A percentile compares a stretch with the other conserved stretches of the same genome.
Evolutionary conservation across 2,113 vertebrate genomes (phyloP).

Genomic region (Paratilapia polleni): DNA sequence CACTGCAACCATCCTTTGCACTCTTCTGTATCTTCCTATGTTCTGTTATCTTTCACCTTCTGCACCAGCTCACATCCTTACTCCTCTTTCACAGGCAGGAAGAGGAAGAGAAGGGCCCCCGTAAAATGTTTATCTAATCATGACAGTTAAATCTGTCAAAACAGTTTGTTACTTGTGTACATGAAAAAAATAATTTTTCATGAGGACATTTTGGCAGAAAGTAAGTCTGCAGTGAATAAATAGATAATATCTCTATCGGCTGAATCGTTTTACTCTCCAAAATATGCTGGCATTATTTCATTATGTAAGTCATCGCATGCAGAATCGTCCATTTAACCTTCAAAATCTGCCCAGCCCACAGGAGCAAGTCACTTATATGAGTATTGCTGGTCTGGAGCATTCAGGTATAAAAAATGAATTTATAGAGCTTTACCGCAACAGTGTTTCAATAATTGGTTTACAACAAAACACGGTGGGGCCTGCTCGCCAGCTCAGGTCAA

Average conservation of each 20-base stretch:
- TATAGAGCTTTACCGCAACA: rapidly evolving
- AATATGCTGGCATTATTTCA: background rate
- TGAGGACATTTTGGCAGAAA: background rate
- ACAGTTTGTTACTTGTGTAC: background rate
- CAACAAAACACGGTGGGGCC: background rate
- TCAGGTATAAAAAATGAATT: background rate
- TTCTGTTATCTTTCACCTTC: background rate
- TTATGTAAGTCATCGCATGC: background rate
- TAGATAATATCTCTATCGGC: too few relatives aligned
- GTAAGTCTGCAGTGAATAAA: background rate
- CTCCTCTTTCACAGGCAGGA: background rate
- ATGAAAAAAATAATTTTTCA: background rate
- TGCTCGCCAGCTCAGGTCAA: background rate
- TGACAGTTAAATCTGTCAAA: background rate
- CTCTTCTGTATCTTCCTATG: background rate
- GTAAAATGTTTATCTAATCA: background rate
- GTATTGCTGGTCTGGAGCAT: too few relatives aligned
- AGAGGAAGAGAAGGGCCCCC: background rate
- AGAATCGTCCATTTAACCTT: background rate
- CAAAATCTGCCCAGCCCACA: background rate
- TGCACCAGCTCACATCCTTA: too few relatives aligned
- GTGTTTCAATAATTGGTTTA: background rate
- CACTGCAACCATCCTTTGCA: background rate
- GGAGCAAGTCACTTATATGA: rapidly evolving
- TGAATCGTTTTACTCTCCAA: background rate